Evolutionary conservation across 2,113 vertebrate species (phyloP), one percentile per base, ranked within the genome.

Genomic region (Oenanthe melanoleuca): DNA sequence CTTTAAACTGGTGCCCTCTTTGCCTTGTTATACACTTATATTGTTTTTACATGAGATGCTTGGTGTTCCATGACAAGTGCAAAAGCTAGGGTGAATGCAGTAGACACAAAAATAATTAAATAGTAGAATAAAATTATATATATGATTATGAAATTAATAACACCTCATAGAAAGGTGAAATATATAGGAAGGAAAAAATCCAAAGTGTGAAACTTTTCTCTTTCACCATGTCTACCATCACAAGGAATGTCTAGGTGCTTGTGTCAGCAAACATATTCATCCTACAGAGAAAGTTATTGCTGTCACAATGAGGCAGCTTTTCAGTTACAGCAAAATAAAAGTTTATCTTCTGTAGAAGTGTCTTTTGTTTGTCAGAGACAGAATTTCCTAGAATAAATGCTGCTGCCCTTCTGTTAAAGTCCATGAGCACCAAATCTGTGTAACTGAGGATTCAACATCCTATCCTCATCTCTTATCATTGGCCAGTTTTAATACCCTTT

Each of bases 401-500:
- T 67, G 14, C 37, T 94, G 96, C 86, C 89, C 88, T 97, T 96
- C 95, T 86, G 47, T 53, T 95, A 67, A 94, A 96, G 61, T 87
- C 94, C 66, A 65, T 91, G 89, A 57, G 89, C 61, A 92, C 80
- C 87, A 95, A 95, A 95, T 94, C 89, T 95, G 77, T 96, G 61
- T 93, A 97, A 97, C 89, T n/a, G 93, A 91, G 89, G 83, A 95
- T 93, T 94, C 86, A 69, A 31, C 55, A 40, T 75, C 45, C 80
- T 61, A 81, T 72, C 83, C 83, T 91, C 55, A 69, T 82, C 50
- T 85, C 73, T 91, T 89, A 72, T 53, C 80, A 84, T 78, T 92
- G 86, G 53, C 23, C 49, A 75, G 49, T 74, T 95, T 92, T 78
- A 95, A 91, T 94, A 93, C 66, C 38, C 37, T 92, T 87, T 93